Conservation (phyloP, 2,797 vertebrate genomes). For the Pitangus sulphuratus region DNA sequence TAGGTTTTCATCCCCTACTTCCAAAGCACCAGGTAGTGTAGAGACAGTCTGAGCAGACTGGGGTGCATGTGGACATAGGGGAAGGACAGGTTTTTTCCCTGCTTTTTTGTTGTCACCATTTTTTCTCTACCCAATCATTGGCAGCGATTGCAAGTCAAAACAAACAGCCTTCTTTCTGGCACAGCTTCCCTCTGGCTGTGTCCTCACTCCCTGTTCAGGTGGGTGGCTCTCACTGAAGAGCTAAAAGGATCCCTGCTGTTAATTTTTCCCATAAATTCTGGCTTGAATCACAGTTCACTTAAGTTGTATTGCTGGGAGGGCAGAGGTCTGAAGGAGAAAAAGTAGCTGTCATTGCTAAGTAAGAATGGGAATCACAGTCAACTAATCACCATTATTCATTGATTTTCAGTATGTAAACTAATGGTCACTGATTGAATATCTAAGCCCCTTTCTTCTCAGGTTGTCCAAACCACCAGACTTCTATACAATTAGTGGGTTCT, state of each 20-base stretch:
- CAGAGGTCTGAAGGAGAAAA: background rate
- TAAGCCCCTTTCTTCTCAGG: background rate
- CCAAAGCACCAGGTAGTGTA: background rate
- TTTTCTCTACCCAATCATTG: background rate
- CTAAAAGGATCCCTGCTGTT: background rate
- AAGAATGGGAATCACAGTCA: background rate
- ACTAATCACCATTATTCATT: background rate
- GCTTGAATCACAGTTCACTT: background rate
- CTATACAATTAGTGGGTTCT: background rate
- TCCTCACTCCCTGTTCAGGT: accelerated
- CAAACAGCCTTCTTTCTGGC: background rate
- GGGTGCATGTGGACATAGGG: accelerated
- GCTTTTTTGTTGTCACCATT: background rate
- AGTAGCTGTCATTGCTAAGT: background rate
- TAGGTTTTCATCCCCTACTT: background rate
- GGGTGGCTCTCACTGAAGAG: background rate
- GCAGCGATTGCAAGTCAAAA: background rate
- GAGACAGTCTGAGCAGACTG: background rate
- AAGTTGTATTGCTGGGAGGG: background rate
- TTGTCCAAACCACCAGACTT: background rate
- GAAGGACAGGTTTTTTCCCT: background rate
- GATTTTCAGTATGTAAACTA: background rate
- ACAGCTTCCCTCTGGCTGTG: background rate
- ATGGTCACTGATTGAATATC: background rate
- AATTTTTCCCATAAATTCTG: background rate